Evolutionary conservation across 2,113 vertebrate genomes (phyloP).

Genomic region (Merops nubicus): DNA sequence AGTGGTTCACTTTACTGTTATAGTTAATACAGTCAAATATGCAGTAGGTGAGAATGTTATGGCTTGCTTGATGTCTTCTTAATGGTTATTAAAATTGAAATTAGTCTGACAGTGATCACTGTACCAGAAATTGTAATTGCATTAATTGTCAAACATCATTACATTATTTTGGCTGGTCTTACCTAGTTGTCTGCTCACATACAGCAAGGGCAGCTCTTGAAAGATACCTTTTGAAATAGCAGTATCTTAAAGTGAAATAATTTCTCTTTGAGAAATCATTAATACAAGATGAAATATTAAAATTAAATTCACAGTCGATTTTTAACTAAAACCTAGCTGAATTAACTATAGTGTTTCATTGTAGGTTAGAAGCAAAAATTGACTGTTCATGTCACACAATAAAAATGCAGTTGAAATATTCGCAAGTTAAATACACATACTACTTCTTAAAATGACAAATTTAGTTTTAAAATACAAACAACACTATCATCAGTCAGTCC

Average conservation of each 20-base stretch:
- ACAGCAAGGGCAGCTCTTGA: not conserved
- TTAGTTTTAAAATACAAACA: not conserved
- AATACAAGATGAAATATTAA: not conserved
- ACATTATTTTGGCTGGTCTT: not conserved
- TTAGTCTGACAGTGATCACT: not conserved
- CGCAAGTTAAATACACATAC: not conserved
- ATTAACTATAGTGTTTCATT: not conserved
- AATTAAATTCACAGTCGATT: not conserved
- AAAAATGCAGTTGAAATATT: not conserved
- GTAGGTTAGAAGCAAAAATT: not conserved
- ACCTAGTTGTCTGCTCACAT: not conserved
- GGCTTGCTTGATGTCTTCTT: not conserved
- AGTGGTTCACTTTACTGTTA: not conserved
- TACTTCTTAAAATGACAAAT: not conserved
- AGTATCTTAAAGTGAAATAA: not conserved
- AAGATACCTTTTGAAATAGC: not conserved
- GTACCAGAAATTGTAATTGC: not conserved
- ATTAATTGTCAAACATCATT: not conserved
- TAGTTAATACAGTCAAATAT: not conserved
- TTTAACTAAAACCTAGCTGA: not conserved
- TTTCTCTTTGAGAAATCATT: not conserved
- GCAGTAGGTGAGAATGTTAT: not conserved
- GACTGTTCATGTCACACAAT: not conserved
- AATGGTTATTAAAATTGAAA: not conserved
- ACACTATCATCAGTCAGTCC: not conserved